Conservation (phyloP, 1,140 invertebrate genomes). For the Leptinotarsa lineolata region DNA sequence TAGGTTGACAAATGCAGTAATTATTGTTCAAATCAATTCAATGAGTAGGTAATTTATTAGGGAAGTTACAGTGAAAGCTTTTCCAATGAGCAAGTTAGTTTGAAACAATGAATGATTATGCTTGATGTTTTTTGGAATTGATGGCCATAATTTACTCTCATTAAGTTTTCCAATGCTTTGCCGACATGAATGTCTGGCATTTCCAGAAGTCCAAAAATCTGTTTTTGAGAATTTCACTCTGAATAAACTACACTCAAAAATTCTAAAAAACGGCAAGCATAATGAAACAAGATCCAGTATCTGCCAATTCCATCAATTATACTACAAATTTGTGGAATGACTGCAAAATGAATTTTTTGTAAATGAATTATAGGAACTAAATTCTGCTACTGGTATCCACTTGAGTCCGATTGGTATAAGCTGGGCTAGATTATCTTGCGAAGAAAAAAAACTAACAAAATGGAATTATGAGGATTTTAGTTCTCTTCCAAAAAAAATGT, state of each 20-base stretch:
- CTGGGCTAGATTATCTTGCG: slow-evolving; percentile 29
- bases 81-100: too few relatives aligned
- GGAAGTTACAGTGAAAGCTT: too few relatives aligned
- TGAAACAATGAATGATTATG: too few relatives aligned
- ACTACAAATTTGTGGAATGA: not conserved
- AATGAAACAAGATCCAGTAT: not conserved
- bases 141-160: too few relatives aligned
- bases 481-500: slow-evolving; percentile 31
- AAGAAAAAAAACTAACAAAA: slow-evolving; percentile 25
- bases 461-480: slow-evolving; percentile 32
- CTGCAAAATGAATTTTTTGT: slow-evolving; percentile 5
- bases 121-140: too few relatives aligned
- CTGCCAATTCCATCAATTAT: not conserved
- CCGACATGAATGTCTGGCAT: too few relatives aligned
- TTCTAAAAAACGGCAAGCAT: not conserved
- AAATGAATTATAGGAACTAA: slow-evolving; percentile 19
- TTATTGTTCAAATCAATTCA: too few relatives aligned
- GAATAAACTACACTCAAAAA: not conserved
- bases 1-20: not conserved
- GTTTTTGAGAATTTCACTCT: too few relatives aligned
- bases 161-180: too few relatives aligned
- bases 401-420: slow-evolving; percentile 34
- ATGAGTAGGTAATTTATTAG: too few relatives aligned
- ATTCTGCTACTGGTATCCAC: slow-evolving; percentile 33
- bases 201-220: too few relatives aligned